Base-by-base conservation (phyloP, 2,113 vertebrate genomes). In the Peucedramus taeniatus region DNA sequence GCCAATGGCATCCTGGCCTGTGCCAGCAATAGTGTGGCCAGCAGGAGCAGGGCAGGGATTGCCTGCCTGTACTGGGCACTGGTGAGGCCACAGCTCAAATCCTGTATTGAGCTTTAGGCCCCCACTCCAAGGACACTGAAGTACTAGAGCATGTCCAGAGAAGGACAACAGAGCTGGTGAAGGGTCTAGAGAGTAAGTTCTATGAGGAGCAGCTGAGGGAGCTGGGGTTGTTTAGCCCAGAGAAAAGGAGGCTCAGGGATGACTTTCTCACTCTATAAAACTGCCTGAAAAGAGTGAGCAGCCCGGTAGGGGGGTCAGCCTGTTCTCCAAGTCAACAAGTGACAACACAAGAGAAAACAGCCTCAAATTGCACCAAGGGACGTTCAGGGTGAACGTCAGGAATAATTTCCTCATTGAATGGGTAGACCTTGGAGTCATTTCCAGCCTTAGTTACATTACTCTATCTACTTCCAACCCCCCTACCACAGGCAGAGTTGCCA, bases 61-160 rank as follows among this genome's bases (percentile, higher is more conserved):
- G 49, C 12, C 2, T 9, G 19, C 1, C 22, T 18, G 27, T 15
- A 12, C 9, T 22, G 0, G 0, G 17, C 11, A 45, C 5, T 22
- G 33, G 33, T 21, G 49, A 72, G 18, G 13, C 2, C 33, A 22
- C 27, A 54, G 9, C 9, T 54, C 9, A 15, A 39, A 54, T 53
- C 9, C 19, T 74, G 22, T n/a, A 6, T 12, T 7, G 4, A 22
- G 13, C 33, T 54, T 4, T 74, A 13, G 9, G 11, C 9, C 7
- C 6, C 12, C 23, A 74, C 2, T 23, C 2, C 17, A 54, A 19
- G 5, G 28, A 54, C 33, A 28, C 1, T 8, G 59, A 47, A 24
- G 17, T 28, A 12, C 28, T 74, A 23, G 12, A 64, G 33, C 9
- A 2, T 6, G 5, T 39, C 49, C 28, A 39, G 27, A 83, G 59